Evolutionary conservation across 2,113 vertebrate genomes (phyloP), one percentile per base, ranked within the genome.

Genomic region (Murina feae): DNA sequence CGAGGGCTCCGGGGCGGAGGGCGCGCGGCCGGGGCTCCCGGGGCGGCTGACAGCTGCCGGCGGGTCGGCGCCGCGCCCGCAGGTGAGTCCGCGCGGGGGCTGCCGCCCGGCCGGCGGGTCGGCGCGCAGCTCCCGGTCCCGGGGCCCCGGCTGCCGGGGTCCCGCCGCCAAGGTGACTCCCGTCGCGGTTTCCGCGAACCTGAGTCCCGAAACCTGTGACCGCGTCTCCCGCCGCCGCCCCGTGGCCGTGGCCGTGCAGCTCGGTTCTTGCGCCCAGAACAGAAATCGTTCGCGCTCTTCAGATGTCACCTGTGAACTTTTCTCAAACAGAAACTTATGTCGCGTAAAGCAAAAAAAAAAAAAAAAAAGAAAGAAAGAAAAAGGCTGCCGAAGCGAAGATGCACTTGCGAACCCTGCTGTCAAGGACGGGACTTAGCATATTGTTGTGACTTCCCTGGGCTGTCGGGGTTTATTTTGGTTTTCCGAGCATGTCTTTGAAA

Each of bases 21-120:
- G 65, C 12, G 65, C 86, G 86, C 49, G n/a, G 51, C 78, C 17
- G 92, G 6, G 32, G 60, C 86, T 9, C 1, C 35, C 35, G 76
- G 6, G 18, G 53, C 76, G 47, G 35, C 66, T 93, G 96, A 93
- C 96, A 92, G 96, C 91, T 49, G 88, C 32, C n/a, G 47, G 84
- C 72, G 42, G 75, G 28, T 37, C 55, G 80, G 71, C 91, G 0
- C n/a, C 8, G 39, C 6, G 81, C 35, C 17, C 32, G 89, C 86
- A 55, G 91, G 89, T 84, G 92, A 4, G 58, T 4, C 32, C 6
- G 60, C 0, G 39, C 0, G 30, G 2, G 1, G 44, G 60, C n/a
- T 32, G 0, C 35, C 14, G 9, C 9, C 10, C 63, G 1, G 90
- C 74, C 58, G 25, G 58, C 20, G 6, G 51, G 51, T 14, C 14